These are phyloP conservation scores for Zaprionus lachaisei DNA, from an alignment of 1,140 invertebrate species.

Conservation along the genomic window DNA sequence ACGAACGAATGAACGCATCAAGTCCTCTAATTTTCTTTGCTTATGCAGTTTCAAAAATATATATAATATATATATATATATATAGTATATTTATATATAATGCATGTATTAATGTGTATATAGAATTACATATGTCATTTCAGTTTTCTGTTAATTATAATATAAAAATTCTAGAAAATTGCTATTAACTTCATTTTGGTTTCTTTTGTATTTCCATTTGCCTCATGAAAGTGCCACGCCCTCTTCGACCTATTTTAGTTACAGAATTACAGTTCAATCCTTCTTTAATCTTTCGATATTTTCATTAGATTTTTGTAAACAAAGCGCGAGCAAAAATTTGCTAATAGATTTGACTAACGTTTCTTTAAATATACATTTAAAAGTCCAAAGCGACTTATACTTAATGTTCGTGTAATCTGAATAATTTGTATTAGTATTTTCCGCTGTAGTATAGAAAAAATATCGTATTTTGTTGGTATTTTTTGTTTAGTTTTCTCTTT, in stretches of 20 bases:
- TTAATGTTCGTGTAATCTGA: slow-evolving; percentile 40
- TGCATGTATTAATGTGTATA: slow-evolving; percentile 64
- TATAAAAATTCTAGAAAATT: slow-evolving; percentile 84
- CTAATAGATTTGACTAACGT: slow-evolving; percentile 81
- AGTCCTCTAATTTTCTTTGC: slow-evolving; percentile 58
- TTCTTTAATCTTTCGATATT: slow-evolving; percentile 34
- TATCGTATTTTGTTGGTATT: slow-evolving; percentile 52
- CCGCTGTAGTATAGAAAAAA: slow-evolving; percentile 74
- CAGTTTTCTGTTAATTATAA: slow-evolving; percentile 57
- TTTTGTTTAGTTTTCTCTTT: slow-evolving; percentile 9
- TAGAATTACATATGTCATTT: slow-evolving; percentile 49
- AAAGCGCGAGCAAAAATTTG: slow-evolving; percentile 83
- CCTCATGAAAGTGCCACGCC: slow-evolving; percentile 55
- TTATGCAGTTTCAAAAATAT: slow-evolving; percentile 69
- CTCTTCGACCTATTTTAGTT: slow-evolving; percentile 55
- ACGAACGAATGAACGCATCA: slow-evolving; percentile 57
- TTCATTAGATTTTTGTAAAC: slow-evolving; percentile 62
- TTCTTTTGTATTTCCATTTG: slow-evolving; percentile 27
- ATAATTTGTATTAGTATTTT: slow-evolving; percentile 46
- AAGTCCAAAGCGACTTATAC: slow-evolving; percentile 68
- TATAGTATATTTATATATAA: slow-evolving; percentile 44
- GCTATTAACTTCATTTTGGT: slow-evolving; percentile 58
- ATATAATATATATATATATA: slow-evolving; percentile 32
- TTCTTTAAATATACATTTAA: slow-evolving; percentile 56
- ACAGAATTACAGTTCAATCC: slow-evolving; percentile 42